phyloP scores from a whole-genome alignment of 2,888 invertebrate genomes.

The Eudemis profundana region DNA sequence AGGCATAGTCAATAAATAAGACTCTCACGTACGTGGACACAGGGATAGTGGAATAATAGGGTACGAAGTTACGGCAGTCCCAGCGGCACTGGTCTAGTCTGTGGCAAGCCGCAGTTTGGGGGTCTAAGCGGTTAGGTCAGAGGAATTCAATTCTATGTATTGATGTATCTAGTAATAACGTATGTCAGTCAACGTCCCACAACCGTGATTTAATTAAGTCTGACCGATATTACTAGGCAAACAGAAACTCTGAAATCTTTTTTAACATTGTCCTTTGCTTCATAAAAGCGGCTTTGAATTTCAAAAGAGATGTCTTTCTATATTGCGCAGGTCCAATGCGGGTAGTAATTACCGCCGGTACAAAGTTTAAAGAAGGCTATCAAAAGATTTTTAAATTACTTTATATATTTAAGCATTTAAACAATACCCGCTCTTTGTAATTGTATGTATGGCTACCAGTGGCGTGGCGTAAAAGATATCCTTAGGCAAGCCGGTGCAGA shows the following conservation, averaged over 20 bases:
- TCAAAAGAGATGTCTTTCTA: slow-evolving; percentile 5
- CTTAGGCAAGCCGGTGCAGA: too few species aligned
- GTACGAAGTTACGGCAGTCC: slow-evolving; percentile 62
- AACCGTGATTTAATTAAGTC: slow-evolving; percentile 17
- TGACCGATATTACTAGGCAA: background rate
- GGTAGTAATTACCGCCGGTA: slow-evolving; percentile 10
- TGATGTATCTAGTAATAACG: slow-evolving; percentile 16
- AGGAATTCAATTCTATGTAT: slow-evolving; percentile 58
- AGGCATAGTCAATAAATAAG: slow-evolving; percentile 68
- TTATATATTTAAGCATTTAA: background rate
- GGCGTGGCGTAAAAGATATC: too few species aligned
- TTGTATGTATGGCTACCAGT: too few species aligned
- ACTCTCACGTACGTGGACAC: slow-evolving; percentile 63
- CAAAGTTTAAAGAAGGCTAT: background rate
- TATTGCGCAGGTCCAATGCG: slow-evolving; percentile 17
- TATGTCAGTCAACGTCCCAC: slow-evolving; percentile 13
- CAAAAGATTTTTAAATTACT: slow-evolving; percentile 15
- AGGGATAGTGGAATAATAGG: slow-evolving; percentile 70
- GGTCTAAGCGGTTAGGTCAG: slow-evolving; percentile 58
- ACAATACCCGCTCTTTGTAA: background rate
- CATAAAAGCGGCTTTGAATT: background rate
- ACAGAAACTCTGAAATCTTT: background rate
- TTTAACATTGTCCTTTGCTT: background rate
- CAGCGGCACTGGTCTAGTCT: slow-evolving; percentile 60
- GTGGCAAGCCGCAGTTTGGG: slow-evolving; percentile 65